phyloP scores from a whole-genome alignment of 2,113 vertebrate genomes.

The Regulus satrapa region DNA sequence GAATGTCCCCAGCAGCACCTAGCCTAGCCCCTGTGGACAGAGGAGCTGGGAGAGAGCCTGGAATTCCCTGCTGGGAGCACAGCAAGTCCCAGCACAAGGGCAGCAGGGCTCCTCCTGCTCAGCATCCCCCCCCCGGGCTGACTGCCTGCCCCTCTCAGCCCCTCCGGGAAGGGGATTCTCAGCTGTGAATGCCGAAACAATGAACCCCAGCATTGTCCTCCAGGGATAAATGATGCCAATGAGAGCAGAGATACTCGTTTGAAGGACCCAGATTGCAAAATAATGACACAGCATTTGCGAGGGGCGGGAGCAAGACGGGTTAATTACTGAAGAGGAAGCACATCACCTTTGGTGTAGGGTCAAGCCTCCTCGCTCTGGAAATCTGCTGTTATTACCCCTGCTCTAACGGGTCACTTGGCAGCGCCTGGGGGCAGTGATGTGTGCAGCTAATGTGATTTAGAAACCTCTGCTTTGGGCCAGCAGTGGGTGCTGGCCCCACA shows the following conservation, averaged over 20 bases:
- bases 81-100: background rate
- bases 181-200: background rate
- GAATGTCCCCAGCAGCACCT: background rate
- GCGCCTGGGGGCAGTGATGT: background rate
- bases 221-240: background rate
- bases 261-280: background rate
- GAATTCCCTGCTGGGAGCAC: background rate
- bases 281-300: background rate
- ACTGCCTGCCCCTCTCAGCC: background rate
- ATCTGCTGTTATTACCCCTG: background rate
- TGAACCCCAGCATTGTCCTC: background rate
- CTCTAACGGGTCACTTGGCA: background rate
- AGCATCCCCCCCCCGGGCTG: rapidly evolving
- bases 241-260: background rate
- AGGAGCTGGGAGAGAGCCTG: background rate
- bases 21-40: rapidly evolving
- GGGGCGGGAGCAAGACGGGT: background rate
- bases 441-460: background rate
- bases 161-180: background rate
- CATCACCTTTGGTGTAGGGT: background rate
- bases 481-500: background rate
- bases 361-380: background rate
- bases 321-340: constrained; percentile 10
- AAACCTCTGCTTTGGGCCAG: background rate
- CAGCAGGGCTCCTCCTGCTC: background rate